Evolutionary conservation across 1,140 invertebrate species (phyloP).

Genomic region (Phymastichus coffea): DNA sequence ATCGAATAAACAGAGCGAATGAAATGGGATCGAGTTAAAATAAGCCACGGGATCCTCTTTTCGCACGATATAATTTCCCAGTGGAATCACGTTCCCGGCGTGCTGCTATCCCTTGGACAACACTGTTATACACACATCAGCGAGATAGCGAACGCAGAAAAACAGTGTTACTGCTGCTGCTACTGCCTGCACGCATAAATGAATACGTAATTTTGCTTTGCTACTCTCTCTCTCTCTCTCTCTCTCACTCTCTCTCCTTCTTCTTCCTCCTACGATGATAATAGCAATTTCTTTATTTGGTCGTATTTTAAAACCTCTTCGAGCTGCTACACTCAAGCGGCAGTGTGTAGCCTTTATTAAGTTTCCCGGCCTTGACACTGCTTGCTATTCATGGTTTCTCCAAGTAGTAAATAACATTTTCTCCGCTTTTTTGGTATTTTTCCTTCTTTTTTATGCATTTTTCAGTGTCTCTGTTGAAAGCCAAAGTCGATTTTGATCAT

Average conservation of each 20-base stretch:
- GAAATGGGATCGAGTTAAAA: background rate
- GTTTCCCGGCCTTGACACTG: no score
- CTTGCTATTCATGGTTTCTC: no score
- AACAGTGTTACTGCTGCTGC: slow-evolving; percentile 1
- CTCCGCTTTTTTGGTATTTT: no score
- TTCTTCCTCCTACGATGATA: background rate
- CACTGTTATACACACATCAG: slow-evolving; percentile 1
- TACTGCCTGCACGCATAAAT: slow-evolving; percentile 8
- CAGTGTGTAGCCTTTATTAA: no score
- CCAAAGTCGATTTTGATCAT: no score
- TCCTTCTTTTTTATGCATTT: no score
- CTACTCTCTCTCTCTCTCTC: no score
- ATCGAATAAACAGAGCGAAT: background rate
- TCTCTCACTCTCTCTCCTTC: no score
- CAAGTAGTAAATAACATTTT: no score
- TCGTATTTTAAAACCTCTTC: no score
- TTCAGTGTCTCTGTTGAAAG: no score
- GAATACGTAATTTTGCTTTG: slow-evolving; percentile 1
- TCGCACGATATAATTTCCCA: slow-evolving; percentile 8
- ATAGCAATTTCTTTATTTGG: background rate
- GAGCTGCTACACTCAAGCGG: no score
- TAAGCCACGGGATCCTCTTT: slow-evolving; percentile 1
- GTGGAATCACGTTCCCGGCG: background rate
- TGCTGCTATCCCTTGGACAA: background rate
- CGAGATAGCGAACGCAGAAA: background rate